Evolutionary conservation across 2,888 invertebrate genomes (phyloP).

Genomic region (Agonopterix alstromeriana): DNA sequence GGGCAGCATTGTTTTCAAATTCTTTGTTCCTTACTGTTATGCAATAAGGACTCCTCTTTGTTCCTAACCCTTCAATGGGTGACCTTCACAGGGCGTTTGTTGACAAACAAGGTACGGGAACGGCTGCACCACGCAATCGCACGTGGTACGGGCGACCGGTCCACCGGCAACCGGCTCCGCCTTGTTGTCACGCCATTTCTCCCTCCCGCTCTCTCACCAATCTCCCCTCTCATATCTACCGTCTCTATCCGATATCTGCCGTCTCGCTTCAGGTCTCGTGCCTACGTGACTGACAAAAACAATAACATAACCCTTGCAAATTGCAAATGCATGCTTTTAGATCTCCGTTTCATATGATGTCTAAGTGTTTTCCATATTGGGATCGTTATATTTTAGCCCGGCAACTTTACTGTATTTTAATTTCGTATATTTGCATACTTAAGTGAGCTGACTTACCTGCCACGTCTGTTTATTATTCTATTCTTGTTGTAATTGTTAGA

Average conservation of each 20-base stretch:
- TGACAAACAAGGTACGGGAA: constrained; percentile 70
- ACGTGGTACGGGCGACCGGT: constrained; percentile 68
- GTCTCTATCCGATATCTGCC: constrained; percentile 30
- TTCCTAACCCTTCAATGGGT: constrained; percentile 52
- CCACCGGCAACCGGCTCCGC: constrained; percentile 68
- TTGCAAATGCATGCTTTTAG: constrained; percentile 1
- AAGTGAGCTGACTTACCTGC: constrained; percentile 3
- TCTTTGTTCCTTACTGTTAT: constrained; percentile 23
- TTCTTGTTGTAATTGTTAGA: constrained; percentile 1
- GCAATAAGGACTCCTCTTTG: constrained; percentile 53
- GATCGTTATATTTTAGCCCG: constrained; percentile 18
- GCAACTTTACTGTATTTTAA: constrained; percentile 23
- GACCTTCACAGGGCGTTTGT: constrained; percentile 72
- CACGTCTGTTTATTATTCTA: not conserved
- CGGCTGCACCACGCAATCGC: constrained; percentile 56
- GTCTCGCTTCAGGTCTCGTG: constrained; percentile 35
- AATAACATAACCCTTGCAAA: constrained; percentile 56
- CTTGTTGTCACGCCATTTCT: constrained; percentile 71
- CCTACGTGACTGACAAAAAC: constrained; percentile 73
- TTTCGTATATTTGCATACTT: constrained; percentile 18
- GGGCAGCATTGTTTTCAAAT: constrained; percentile 11
- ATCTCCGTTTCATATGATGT: too few relatives aligned
- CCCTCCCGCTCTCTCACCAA: constrained; percentile 38
- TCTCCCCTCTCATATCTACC: constrained; percentile 22
- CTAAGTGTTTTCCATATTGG: constrained; percentile 11